Evolutionary conservation across 2,113 vertebrate genomes (phyloP).

Genomic region (Coregonus clupeaformis): DNA sequence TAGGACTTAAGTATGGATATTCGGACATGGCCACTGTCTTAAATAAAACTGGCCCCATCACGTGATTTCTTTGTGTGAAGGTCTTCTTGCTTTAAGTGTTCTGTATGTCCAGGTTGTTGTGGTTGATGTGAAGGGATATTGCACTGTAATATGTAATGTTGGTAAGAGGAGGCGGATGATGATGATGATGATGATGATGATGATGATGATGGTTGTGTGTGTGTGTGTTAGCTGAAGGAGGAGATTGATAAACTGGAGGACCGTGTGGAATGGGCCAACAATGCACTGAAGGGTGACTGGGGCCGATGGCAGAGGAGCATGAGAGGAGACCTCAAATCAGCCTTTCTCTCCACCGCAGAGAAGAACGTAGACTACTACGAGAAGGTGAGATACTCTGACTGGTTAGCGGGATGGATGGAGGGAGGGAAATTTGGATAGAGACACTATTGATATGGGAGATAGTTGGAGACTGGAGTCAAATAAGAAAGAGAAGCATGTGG

Average conservation of each 20-base stretch:
- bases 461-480: no score
- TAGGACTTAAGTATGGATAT: no score
- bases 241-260: constrained; percentile 89
- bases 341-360: constrained; percentile 80
- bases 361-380: constrained; percentile 86
- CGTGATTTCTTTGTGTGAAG: background rate
- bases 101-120: constrained; percentile 1
- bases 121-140: background rate
- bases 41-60: background rate
- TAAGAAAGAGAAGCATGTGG: no score
- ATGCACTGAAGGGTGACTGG: constrained; percentile 88
- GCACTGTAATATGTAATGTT: no score
- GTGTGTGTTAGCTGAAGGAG: constrained; percentile 77
- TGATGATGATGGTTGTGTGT: no score
- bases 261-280: constrained; percentile 86
- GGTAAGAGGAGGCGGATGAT: no score
- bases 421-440: background rate
- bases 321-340: constrained; percentile 82
- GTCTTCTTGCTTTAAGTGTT: background rate
- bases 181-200: no score
- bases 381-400: constrained; percentile 78
- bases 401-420: background rate
- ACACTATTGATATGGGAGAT: no score
- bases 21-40: no score
- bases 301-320: constrained; percentile 84